Conservation (phyloP, 2,797 vertebrate genomes). For the Argentina silus region DNA sequence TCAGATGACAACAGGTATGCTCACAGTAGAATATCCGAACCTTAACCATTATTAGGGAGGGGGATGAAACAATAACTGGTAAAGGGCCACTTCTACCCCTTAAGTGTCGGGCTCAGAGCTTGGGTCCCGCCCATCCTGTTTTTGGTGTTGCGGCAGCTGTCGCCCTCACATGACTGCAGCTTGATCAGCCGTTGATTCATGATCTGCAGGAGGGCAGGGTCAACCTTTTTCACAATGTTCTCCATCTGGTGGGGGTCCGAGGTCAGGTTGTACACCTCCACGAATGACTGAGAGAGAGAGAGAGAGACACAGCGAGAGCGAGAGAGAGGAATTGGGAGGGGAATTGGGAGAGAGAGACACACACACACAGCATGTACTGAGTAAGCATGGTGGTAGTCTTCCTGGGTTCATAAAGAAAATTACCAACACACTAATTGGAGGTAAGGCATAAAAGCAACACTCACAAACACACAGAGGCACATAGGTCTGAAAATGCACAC, state of each 20-base stretch:
- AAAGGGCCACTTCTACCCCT: background rate
- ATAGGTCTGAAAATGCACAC: background rate
- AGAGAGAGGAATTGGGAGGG: background rate
- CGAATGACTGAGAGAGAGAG: conserved; percentile 67
- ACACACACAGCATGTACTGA: background rate
- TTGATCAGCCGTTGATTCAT: conserved; percentile 85
- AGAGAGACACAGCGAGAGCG: background rate
- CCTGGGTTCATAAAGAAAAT: background rate
- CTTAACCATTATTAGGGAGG: too few species aligned
- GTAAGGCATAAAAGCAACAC: background rate
- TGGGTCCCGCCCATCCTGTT: conserved; percentile 19
- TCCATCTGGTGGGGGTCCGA: conserved; percentile 80
- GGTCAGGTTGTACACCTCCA: conserved; percentile 81
- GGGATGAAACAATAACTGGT: too few species aligned
- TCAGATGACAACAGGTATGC: background rate
- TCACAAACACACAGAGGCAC: too few species aligned
- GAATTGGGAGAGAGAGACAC: background rate
- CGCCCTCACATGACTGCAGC: conserved; percentile 77
- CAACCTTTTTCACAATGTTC: conserved; percentile 83
- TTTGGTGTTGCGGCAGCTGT: conserved; percentile 64
- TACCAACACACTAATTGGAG: background rate
- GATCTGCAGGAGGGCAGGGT: conserved; percentile 73
- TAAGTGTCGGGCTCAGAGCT: background rate
- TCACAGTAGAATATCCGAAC: too few species aligned
- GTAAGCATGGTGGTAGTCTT: background rate